Base-by-base conservation (phyloP, 2,888 invertebrate genomes). In the Strigamia crassipes region DNA sequence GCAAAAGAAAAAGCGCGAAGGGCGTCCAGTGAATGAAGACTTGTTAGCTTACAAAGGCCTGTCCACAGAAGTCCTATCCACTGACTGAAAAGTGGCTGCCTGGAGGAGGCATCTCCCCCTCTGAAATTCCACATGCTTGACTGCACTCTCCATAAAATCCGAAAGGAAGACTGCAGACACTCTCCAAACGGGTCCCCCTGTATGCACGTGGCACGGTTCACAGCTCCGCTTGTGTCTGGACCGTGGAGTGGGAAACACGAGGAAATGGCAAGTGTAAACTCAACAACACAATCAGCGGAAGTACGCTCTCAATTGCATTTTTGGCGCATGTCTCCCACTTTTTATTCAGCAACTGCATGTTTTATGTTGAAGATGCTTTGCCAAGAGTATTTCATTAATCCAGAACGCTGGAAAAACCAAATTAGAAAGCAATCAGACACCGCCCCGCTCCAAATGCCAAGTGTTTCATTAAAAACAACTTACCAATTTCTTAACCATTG, bases 51-150 rank as follows among this genome's bases (percentile, higher is more conserved):
- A 51, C 51, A 51, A 51, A 51, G 51, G 51, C 51, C 51, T 51
- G 51, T 51, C 51, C 51, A 51, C 51, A 51, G 51, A 51, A 51
- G 51, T 51, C n/a, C n/a, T n/a, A n/a, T n/a, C n/a, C n/a, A n/a
- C n/a, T n/a, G 51, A 51, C 51, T 51, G 51, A 15, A 51, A 51
- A 51, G 51, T 51, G 51, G 51, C 51, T 51, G 51, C 51, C 51
- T 51, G 12, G 51, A 51, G 51, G 51, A 51, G 51, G n/a, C 15
- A 51, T 51, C 51, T 51, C n/a, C 51, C 51, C 51, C 38, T 51
- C 51, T 51, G 13, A 51, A 51, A 51, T 51, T 51, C 51, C 51
- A 51, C 51, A 51, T 51, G 51, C 51, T 51, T 51, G 51, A 51
- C 51, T 51, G 51, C 51, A 51, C 51, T 51, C 51, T 51, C 51